A percentile compares a stretch with the other conserved stretches of the same genome.
Evolutionary conservation across 2,888 invertebrate genomes (phyloP).

Genomic region (Sarcophaga rosellei): DNA sequence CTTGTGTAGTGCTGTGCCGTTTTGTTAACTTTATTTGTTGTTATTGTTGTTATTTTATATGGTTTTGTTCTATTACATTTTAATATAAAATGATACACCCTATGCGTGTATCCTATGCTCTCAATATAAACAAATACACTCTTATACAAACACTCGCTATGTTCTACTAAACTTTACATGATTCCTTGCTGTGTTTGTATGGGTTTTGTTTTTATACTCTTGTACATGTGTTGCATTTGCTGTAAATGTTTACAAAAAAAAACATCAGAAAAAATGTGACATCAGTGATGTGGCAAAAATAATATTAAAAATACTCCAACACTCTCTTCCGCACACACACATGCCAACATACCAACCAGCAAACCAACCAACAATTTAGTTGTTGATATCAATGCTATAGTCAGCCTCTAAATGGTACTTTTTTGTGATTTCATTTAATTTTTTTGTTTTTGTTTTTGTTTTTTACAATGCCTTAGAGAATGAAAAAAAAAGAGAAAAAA

Average conservation of each 20-base stretch:
- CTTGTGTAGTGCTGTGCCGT: no score
- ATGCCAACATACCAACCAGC: no score
- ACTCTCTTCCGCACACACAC: background rate
- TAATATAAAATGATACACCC: slow-evolving; percentile 43
- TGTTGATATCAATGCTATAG: background rate
- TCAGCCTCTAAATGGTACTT: slow-evolving; percentile 31
- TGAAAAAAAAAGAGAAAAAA: background rate
- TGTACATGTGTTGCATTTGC: slow-evolving; percentile 44
- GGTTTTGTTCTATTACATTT: slow-evolving; percentile 14
- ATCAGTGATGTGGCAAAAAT: slow-evolving; percentile 66
- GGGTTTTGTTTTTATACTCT: slow-evolving; percentile 10
- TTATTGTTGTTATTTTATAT: background rate
- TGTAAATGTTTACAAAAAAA: slow-evolving; percentile 44
- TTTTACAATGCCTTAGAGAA: slow-evolving; percentile 21
- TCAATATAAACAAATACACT: background rate
- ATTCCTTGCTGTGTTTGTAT: slow-evolving; percentile 16
- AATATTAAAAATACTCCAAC: slow-evolving; percentile 31
- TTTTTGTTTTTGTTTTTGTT: slow-evolving; percentile 25
- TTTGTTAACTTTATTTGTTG: slow-evolving; percentile 28
- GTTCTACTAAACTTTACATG: background rate
- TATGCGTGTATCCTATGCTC: slow-evolving; percentile 10
- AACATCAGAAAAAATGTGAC: slow-evolving; percentile 41
- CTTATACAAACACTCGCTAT: background rate
- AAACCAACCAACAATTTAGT: background rate
- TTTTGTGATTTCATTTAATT: slow-evolving; percentile 23